Percentiles rank a stretch among this genome's conserved stretches.
Evolutionary conservation across 1,140 invertebrate species (phyloP).

Genomic region (Phenacoccus solenopsis): DNA sequence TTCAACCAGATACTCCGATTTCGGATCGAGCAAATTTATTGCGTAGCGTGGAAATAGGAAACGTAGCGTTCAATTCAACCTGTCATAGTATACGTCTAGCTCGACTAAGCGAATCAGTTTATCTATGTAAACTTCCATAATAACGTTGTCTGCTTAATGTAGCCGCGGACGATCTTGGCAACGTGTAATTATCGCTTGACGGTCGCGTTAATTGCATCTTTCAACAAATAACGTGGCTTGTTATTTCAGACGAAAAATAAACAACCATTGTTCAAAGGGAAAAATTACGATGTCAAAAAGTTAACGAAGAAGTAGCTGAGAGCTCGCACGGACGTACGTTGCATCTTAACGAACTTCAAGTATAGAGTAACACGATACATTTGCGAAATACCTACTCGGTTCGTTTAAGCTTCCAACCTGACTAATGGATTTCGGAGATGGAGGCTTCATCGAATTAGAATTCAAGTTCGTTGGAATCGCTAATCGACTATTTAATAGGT

Average conservation of each 20-base stretch:
- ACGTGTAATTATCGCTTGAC: constrained; percentile 13
- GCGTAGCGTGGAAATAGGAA: no score
- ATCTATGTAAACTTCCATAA: constrained; percentile 9
- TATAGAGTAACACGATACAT: no score
- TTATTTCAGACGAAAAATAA: constrained; percentile 6
- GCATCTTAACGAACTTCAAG: no score
- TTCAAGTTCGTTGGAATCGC: no score
- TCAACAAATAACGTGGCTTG: constrained; percentile 7
- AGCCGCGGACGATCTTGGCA: not conserved
- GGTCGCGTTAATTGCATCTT: constrained; percentile 12
- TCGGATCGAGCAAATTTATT: constrained; percentile 3
- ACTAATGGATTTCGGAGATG: no score
- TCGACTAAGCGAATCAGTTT: not conserved
- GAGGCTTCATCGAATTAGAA: no score
- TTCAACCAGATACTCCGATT: no score
- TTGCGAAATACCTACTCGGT: no score
- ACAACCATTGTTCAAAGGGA: constrained; percentile 6
- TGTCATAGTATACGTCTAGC: not conserved
- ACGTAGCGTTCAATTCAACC: not conserved
- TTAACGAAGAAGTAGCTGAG: not conserved
- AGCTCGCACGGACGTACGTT: not conserved
- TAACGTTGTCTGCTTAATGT: constrained; percentile 15
- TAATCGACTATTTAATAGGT: no score
- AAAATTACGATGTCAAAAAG: constrained; percentile 3
- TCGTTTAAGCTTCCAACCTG: no score